Base-by-base conservation (phyloP, 1,140 invertebrate genomes). In the Adelges cooleyi region DNA sequence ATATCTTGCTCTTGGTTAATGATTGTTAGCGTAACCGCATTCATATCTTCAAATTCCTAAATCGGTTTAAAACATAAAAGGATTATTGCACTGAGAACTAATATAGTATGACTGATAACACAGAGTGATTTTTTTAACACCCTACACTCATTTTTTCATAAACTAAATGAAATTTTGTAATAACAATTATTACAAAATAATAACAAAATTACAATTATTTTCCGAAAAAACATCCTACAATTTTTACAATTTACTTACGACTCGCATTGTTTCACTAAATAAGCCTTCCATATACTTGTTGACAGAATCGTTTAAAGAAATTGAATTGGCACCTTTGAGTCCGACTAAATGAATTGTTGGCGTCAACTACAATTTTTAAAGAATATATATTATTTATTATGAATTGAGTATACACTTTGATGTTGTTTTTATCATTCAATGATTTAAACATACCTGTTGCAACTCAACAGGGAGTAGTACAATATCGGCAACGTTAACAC, bases 11-110 rank as follows among this genome's bases (percentile, higher is more conserved):
- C 40, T 20, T 29, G 2, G 5, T 20, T 33, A 8, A 62, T 15
- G 3, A 62, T 17, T n/a, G 54, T 62, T 46, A 62, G 27, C 29
- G 42, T 33, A 0, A 62, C 54, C 15, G 23, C 17, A 27, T 8
- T 46, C 13, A 62, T 44, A 29, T 62, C 23, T 46, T 62, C 42
- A 62, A 44, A 62, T 17, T 62, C 42, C 54, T 62, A 44, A 13
- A n/a, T n/a, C n/a, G n/a, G n/a, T n/a, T n/a, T n/a, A n/a, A n/a
- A n/a, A n/a, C n/a, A n/a, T n/a, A n/a, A n/a, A n/a, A n/a, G n/a
- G n/a, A n/a, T n/a, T n/a, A n/a, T n/a, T n/a, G n/a, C n/a, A n/a
- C n/a, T n/a, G n/a, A n/a, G n/a, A n/a, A n/a, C n/a, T n/a, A n/a
- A n/a, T n/a, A n/a, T n/a, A n/a, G n/a, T n/a, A n/a, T n/a, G n/a